A percentile compares a stretch with the other conserved stretches of the same genome.
phyloP scores from a whole-genome alignment of 2,888 invertebrate genomes.

The Yponomeuta evonymella region DNA sequence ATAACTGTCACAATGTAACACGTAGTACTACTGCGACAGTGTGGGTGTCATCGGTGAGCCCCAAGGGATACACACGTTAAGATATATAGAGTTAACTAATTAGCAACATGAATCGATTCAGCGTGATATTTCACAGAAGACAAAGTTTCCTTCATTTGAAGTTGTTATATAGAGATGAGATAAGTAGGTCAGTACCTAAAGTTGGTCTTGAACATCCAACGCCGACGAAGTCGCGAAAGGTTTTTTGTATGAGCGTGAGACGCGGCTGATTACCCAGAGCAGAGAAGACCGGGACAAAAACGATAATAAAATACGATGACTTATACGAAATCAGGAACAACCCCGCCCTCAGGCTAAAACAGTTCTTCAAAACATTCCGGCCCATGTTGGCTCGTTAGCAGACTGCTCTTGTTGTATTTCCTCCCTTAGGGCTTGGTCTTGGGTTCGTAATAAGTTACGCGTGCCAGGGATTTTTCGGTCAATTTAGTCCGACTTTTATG shows the following conservation, averaged over 20 bases:
- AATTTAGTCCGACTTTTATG: neutral
- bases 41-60: no score
- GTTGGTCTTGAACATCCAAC: neutral
- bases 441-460: neutral
- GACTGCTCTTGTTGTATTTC: neutral
- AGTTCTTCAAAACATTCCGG: slow-evolving; percentile 1
- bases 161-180: no score
- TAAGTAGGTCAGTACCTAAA: neutral
- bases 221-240: neutral
- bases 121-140: no score
- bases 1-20: no score
- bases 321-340: slow-evolving; percentile 3
- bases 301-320: slow-evolving; percentile 5
- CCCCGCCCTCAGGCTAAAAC: neutral
- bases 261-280: slow-evolving; percentile 2
- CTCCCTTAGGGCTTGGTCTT: neutral
- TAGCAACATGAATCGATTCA: no score
- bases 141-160: no score
- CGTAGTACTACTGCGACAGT: no score
- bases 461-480: neutral
- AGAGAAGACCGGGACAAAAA: neutral
- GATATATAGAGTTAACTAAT: no score
- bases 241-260: neutral
- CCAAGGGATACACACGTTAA: no score
- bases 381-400: slow-evolving; percentile 10